A percentile compares a stretch with the other conserved stretches of the same genome.
phyloP scores from a whole-genome alignment of 53 echinoderm and acorn worm species.

The Holothuria scabra region DNA sequence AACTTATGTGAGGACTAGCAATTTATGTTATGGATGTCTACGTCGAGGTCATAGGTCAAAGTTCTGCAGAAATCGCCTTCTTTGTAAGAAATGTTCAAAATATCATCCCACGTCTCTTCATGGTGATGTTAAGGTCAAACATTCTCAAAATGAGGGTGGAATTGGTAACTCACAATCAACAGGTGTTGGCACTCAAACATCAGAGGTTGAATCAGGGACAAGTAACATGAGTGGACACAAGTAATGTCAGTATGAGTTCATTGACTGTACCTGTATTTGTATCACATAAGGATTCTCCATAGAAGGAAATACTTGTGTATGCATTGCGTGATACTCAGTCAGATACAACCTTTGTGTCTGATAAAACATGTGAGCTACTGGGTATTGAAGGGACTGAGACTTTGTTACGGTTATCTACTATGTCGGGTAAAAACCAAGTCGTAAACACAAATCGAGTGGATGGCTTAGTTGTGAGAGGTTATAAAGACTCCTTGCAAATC shows the following conservation, averaged over 20 bases:
- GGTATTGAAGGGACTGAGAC: too few species aligned
- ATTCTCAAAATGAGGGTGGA: neutral
- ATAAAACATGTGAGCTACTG: neutral
- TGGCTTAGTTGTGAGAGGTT: conserved; percentile 3
- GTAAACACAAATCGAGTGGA: neutral
- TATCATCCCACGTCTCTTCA: conserved; percentile 14
- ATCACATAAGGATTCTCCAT: neutral
- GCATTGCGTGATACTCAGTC: neutral
- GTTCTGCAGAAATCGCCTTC: neutral
- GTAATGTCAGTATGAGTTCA: too few species aligned
- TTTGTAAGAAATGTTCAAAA: neutral
- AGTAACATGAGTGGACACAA: too few species aligned
- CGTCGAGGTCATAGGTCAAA: conserved; percentile 22
- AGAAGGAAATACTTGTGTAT: conserved; percentile 3
- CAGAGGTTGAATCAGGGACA: too few species aligned
- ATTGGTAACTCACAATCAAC: neutral
- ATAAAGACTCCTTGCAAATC: neutral
- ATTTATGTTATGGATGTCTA: conserved; percentile 23
- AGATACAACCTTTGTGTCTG: neutral
- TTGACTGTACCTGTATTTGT: neutral
- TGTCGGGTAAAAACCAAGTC: neutral
- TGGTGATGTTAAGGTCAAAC: neutral
- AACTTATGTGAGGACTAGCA: neutral
- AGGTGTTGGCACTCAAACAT: too few species aligned
- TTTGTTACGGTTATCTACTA: neutral